Conservation (phyloP, 1,140 invertebrate species). For the Aphaenogaster floridana region DNA sequence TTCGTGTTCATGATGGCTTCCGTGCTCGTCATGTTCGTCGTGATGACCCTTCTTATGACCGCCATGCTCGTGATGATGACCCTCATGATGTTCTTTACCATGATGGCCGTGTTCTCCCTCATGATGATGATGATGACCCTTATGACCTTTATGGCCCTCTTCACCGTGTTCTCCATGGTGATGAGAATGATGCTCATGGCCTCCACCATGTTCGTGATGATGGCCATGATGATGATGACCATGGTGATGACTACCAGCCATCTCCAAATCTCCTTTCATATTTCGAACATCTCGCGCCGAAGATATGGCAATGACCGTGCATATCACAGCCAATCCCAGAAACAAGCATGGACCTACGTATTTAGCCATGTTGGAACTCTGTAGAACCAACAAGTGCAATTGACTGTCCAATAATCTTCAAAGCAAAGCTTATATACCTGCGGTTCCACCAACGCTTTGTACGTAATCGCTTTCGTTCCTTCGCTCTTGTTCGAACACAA, state of each 20-base stretch:
- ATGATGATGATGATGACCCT: constrained; percentile 90
- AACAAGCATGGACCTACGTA: constrained; percentile 50
- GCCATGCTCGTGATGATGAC: constrained; percentile 91
- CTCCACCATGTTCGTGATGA: constrained; percentile 89
- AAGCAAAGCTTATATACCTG: constrained; percentile 79
- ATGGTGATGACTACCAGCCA: constrained; percentile 86
- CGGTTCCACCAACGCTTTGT: constrained; percentile 58
- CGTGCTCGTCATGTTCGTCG: constrained; percentile 90
- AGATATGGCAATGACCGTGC: constrained; percentile 57
- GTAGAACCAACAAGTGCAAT: constrained; percentile 72
- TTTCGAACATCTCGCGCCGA: constrained; percentile 68
- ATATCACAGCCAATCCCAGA: constrained; percentile 66
- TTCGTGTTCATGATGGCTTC: constrained; percentile 91
- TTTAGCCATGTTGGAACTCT: constrained; percentile 73
- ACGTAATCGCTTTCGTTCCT: constrained; percentile 80
- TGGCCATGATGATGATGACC: constrained; percentile 86
- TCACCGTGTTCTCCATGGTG: constrained; percentile 89
- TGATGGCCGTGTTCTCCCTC: constrained; percentile 90
- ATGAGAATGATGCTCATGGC: constrained; percentile 89
- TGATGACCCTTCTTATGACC: constrained; percentile 93
- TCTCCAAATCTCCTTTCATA: constrained; percentile 78
- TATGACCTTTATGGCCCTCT: constrained; percentile 88
- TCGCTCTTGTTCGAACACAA: constrained; percentile 55
- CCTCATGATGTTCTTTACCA: constrained; percentile 83
- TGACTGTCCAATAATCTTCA: constrained; percentile 74